Evolutionary conservation across 2,113 vertebrate species (phyloP).

Genomic region (Clarias macrocephalus): DNA sequence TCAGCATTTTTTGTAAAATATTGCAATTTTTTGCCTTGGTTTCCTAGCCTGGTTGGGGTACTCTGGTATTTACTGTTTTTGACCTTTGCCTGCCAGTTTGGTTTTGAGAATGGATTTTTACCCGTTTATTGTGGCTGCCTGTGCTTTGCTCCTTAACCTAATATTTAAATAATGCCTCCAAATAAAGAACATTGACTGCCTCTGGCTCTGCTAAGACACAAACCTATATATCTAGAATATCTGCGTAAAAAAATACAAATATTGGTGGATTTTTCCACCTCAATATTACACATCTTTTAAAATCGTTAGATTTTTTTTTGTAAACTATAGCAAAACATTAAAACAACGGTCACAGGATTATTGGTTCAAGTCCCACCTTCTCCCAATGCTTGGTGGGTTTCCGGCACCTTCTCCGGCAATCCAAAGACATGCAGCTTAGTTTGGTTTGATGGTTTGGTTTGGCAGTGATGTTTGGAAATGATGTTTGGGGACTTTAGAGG

Average conservation of each 20-base stretch:
- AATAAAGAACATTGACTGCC: not conserved
- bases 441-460: too few relatives aligned
- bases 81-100: not conserved
- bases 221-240: not conserved
- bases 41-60: not conserved
- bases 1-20: not conserved
- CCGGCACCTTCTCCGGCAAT: too few relatives aligned
- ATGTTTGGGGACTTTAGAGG: too few relatives aligned
- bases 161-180: not conserved
- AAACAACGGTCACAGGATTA: too few relatives aligned
- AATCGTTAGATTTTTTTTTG: too few relatives aligned
- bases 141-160: not conserved
- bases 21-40: not conserved
- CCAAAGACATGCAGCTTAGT: too few relatives aligned
- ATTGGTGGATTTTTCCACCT: too few relatives aligned
- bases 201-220: not conserved
- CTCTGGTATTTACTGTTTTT: conserved; percentile 12
- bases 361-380: too few relatives aligned
- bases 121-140: not conserved
- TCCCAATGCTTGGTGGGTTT: too few relatives aligned
- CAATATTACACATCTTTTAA: too few relatives aligned
- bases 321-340: too few relatives aligned
- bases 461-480: too few relatives aligned
- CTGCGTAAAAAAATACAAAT: not conserved
- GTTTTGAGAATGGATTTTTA: not conserved